A percentile compares a stretch with the other conserved stretches of the same genome.
Conservation (phyloP, 1,140 invertebrate genomes). For the Campoletis sonorensis region DNA sequence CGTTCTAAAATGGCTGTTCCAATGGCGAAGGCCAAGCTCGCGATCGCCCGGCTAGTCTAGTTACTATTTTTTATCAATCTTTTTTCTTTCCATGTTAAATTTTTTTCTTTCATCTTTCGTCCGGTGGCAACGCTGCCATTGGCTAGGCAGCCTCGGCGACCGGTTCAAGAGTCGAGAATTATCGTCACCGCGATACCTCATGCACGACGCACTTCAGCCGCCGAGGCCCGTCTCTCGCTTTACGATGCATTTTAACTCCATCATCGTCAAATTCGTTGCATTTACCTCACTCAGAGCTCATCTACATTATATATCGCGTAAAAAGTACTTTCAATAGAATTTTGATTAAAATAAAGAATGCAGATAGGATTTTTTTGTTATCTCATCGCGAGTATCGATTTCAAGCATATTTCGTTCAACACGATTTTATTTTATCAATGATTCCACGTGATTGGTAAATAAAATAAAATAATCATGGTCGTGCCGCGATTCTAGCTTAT, state of each 20-base stretch:
- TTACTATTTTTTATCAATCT: neutral
- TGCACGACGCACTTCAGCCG: neutral
- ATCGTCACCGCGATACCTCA: slow-evolving; percentile 59
- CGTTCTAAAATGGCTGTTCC: slow-evolving; percentile 72
- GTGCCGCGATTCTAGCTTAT: neutral
- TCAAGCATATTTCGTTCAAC: no score
- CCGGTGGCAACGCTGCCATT: neutral
- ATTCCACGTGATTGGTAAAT: no score
- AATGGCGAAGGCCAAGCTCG: slow-evolving; percentile 66
- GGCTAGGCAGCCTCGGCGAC: slow-evolving; percentile 60
- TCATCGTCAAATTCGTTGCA: slow-evolving; percentile 34
- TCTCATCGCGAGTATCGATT: no score
- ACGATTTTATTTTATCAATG: no score
- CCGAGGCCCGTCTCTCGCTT: neutral
- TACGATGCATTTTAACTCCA: neutral
- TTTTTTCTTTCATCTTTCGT: slow-evolving; percentile 59
- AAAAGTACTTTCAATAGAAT: neutral
- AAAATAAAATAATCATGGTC: no score
- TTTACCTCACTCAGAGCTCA: no score
- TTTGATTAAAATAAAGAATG: no score
- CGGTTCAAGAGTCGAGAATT: slow-evolving; percentile 67
- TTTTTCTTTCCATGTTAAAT: neutral
- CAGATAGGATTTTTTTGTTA: no score
- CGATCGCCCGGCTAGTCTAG: slow-evolving; percentile 37
- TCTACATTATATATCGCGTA: no score